A percentile compares a stretch with the other conserved stretches of the same genome.
phyloP scores from a whole-genome alignment of 2,113 vertebrate species.

The Tiliqua scincoides region DNA sequence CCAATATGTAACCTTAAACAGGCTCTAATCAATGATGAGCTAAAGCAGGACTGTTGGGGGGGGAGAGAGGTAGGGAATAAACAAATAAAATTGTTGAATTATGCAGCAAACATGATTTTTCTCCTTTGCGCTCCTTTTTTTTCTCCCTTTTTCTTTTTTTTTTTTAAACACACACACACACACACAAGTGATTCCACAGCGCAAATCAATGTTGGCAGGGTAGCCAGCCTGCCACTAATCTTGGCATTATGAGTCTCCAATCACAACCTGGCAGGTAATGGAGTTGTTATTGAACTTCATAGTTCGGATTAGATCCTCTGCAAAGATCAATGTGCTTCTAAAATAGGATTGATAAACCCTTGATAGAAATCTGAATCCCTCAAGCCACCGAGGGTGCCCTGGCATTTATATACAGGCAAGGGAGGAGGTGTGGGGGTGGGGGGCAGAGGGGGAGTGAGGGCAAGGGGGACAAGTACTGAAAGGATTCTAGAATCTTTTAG shows the following conservation, averaged over 20 bases:
- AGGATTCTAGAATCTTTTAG: conserved; percentile 59
- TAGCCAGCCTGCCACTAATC: conserved; percentile 97
- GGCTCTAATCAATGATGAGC: conserved; percentile 90
- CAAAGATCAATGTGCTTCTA: conserved; percentile 96
- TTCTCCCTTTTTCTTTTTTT: not conserved
- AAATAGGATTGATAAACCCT: conserved; percentile 99
- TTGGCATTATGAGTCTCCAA: conserved; percentile 98
- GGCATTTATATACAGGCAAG: conserved; percentile 81
- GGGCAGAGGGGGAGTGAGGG: conserved; percentile 33
- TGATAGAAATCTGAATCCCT: conserved; percentile 98
- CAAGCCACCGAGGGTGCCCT: conserved; percentile 88
- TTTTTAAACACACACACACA: no score
- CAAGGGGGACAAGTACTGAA: conserved; percentile 64
- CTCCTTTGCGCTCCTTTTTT: conserved; percentile 73
- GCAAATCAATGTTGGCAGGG: conserved; percentile 99
- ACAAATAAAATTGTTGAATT: conserved; percentile 97
- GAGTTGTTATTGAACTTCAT: conserved; percentile 99
- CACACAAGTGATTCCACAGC: conserved; percentile 96
- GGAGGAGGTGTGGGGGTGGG: conserved; percentile 33
- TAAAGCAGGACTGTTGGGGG: conserved; percentile 51
- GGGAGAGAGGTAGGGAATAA: conserved; percentile 63
- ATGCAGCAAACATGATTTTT: conserved; percentile 92
- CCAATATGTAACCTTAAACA: conserved; percentile 87
- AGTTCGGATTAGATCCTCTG: conserved; percentile 98
- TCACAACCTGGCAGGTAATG: conserved; percentile 97